A percentile compares a stretch with the other conserved stretches of the same genome.
Evolutionary conservation across 2,113 vertebrate species (phyloP).

Genomic region (Ornithorhynchus anatinus): DNA sequence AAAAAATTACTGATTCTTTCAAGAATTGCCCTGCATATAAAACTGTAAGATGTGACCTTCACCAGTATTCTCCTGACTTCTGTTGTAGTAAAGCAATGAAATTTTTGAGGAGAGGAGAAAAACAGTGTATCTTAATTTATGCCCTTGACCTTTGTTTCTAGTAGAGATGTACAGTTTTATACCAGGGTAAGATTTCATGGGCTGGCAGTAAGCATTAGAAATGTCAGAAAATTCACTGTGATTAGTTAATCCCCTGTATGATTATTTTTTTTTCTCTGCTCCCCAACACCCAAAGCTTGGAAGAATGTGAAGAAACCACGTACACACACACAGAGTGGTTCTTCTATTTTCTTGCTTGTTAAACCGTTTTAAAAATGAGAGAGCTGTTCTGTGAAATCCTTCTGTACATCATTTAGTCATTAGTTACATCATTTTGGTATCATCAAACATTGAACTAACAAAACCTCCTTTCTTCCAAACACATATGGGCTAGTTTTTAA

Average conservation of each 20-base stretch:
- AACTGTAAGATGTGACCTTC: constrained; percentile 55
- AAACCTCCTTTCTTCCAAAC: constrained; percentile 48
- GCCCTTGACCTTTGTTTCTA: constrained; percentile 71
- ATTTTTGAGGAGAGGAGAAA: constrained; percentile 44
- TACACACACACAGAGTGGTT: constrained; percentile 7
- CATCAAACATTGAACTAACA: constrained; percentile 48
- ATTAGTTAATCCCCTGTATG: constrained; percentile 65
- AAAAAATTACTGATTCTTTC: constrained; percentile 1
- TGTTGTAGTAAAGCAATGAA: constrained; percentile 42
- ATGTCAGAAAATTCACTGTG: constrained; percentile 62
- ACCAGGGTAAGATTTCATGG: constrained; percentile 59
- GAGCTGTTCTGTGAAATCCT: constrained; percentile 53
- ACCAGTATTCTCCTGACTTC: constrained; percentile 30
- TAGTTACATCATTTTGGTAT: constrained; percentile 44
- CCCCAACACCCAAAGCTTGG: constrained; percentile 43
- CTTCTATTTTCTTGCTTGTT: constrained; percentile 25
- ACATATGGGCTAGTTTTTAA: constrained; percentile 48
- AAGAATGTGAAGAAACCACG: constrained; percentile 27
- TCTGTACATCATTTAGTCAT: constrained; percentile 52
- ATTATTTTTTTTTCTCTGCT: constrained; percentile 51
- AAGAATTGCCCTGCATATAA: constrained; percentile 5
- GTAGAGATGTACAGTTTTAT: constrained; percentile 62
- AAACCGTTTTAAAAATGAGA: constrained; percentile 56
- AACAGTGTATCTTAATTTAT: constrained; percentile 69
- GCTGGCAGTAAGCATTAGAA: constrained; percentile 64